A percentile compares a stretch with the other conserved stretches of the same genome.
Evolutionary conservation across 2,113 vertebrate genomes (phyloP).

Genomic region (Narcine bancroftii): DNA sequence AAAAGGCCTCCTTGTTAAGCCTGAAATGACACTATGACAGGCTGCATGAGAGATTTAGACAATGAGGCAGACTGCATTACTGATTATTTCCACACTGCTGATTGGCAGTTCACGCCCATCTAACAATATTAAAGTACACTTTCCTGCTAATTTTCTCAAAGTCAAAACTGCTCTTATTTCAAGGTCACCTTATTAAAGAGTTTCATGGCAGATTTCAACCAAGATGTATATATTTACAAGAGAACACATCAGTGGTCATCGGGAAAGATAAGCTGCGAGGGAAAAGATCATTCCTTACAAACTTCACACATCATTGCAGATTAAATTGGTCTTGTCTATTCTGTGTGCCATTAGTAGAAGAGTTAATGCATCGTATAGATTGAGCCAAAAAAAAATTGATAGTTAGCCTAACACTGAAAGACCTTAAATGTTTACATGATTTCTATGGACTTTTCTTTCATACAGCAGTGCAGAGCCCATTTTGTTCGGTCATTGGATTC

Average conservation of each 20-base stretch:
- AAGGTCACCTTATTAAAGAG: slow-evolving; percentile 73
- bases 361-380: not conserved
- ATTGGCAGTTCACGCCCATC: slow-evolving; percentile 61
- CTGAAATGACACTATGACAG: slow-evolving; percentile 51
- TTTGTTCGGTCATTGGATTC: slow-evolving; percentile 57
- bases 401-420: not conserved
- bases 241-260: slow-evolving; percentile 83
- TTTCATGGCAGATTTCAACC: slow-evolving; percentile 61
- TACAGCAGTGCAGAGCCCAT: slow-evolving; percentile 48
- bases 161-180: slow-evolving; percentile 66
- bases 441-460: slow-evolving; percentile 12
- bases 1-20: slow-evolving; percentile 40
- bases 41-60: slow-evolving; percentile 42
- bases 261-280: slow-evolving; percentile 84
- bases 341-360: slow-evolving; percentile 64
- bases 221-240: slow-evolving; percentile 93
- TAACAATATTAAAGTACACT: slow-evolving; percentile 60
- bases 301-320: slow-evolving; percentile 92
- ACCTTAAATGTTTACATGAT: not conserved
- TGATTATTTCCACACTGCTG: slow-evolving; percentile 55
- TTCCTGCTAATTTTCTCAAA: slow-evolving; percentile 69
- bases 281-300: slow-evolving; percentile 82
- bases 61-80: slow-evolving; percentile 53
- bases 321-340: slow-evolving; percentile 86
- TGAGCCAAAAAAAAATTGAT: slow-evolving; percentile 14